phyloP scores from a whole-genome alignment of 2,888 invertebrate species.

The Caenorhabditis sp. region DNA sequence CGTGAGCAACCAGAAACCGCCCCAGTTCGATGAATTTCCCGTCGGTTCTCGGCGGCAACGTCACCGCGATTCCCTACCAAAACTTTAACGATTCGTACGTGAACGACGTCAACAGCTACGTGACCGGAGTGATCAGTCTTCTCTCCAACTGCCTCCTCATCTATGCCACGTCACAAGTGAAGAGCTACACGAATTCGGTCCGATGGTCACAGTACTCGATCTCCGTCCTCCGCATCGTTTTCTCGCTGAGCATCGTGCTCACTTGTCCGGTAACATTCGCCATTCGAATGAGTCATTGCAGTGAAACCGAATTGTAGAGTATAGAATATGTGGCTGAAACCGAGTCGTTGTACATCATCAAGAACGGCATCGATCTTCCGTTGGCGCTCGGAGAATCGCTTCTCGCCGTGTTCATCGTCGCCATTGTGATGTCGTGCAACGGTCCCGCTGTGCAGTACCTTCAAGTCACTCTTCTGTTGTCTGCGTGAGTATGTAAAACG shows the following conservation, averaged over 20 bases:
- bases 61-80: neutral
- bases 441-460: slow-evolving; percentile 30
- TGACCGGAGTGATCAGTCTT: slow-evolving; percentile 10
- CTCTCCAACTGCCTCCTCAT: slow-evolving; percentile 25
- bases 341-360: slow-evolving; percentile 37
- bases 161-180: slow-evolving; percentile 19
- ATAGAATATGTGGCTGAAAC: slow-evolving; percentile 18
- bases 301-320: slow-evolving; percentile 7
- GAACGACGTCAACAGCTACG: slow-evolving; percentile 40
- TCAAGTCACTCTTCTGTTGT: slow-evolving; percentile 23
- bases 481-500: neutral
- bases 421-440: slow-evolving; percentile 26
- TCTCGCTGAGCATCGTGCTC: slow-evolving; percentile 26
- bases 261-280: slow-evolving; percentile 22
- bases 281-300: too few relatives aligned
- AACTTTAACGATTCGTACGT: slow-evolving; percentile 10
- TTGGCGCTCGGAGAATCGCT: slow-evolving; percentile 13
- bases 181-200: slow-evolving; percentile 31
- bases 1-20: too few relatives aligned
- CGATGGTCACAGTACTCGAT: slow-evolving; percentile 25
- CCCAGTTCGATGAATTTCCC: neutral
- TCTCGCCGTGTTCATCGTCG: slow-evolving; percentile 21
- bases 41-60: neutral
- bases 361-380: slow-evolving; percentile 30
- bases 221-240: slow-evolving; percentile 10